Evolutionary conservation across 2,797 vertebrate genomes (phyloP).

Genomic region (Coccyzus lansbergi): DNA sequence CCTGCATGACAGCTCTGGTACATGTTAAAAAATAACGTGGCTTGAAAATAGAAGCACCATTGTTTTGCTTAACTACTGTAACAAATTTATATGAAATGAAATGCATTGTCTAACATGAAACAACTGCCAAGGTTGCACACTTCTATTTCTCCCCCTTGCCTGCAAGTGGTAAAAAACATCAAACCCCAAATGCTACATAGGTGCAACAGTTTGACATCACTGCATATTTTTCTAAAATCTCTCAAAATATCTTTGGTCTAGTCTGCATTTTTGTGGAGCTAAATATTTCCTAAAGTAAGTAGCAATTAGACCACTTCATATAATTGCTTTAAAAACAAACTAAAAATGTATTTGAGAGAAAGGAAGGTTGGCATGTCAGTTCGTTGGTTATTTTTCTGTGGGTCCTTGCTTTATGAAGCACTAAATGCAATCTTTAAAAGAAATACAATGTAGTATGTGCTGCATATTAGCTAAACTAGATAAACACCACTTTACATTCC

Average conservation of each 20-base stretch:
- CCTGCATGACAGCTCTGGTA: slow-evolving; percentile 73
- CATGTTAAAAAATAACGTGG: slow-evolving; percentile 67
- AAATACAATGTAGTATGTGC: background rate
- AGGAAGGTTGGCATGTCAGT: background rate
- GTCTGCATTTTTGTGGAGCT: slow-evolving; percentile 13
- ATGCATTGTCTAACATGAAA: slow-evolving; percentile 55
- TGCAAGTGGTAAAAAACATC: slow-evolving; percentile 16
- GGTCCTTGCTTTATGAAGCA: background rate
- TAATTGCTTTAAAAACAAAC: slow-evolving; percentile 69
- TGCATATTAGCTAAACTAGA: background rate
- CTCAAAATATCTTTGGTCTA: slow-evolving; percentile 46
- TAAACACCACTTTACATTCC: background rate
- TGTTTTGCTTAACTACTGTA: slow-evolving; percentile 77
- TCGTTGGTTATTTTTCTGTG: slow-evolving; percentile 11
- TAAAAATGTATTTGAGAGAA: background rate
- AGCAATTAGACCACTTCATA: slow-evolving; percentile 19
- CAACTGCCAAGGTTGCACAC: background rate
- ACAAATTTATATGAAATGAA: slow-evolving; percentile 71
- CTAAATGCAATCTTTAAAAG: background rate
- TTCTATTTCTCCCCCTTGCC: background rate
- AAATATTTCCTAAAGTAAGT: slow-evolving; percentile 36
- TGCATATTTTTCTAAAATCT: slow-evolving; percentile 22
- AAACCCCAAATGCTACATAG: background rate
- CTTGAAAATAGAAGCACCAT: slow-evolving; percentile 77
- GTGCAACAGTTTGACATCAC: background rate